phyloP scores from a whole-genome alignment of 2,113 vertebrate genomes.

The Elephas maximus region DNA sequence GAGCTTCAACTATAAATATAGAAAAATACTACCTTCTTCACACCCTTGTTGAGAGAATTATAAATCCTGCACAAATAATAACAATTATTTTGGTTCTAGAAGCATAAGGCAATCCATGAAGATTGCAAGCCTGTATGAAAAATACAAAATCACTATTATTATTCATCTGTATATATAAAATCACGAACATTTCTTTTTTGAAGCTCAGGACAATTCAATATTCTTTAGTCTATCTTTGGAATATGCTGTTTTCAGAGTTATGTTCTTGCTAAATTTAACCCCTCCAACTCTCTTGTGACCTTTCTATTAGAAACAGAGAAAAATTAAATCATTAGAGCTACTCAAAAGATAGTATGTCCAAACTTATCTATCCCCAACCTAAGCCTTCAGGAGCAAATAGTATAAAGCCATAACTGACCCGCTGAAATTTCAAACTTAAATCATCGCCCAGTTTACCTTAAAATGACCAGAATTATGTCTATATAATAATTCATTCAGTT shows the following conservation, averaged over 20 bases:
- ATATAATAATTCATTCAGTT: slow-evolving; percentile 52
- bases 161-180: neutral
- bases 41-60: neutral
- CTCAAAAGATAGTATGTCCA: slow-evolving; percentile 48
- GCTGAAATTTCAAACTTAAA: slow-evolving; percentile 66
- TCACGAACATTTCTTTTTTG: neutral
- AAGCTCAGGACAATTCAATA: neutral
- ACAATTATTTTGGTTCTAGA: neutral
- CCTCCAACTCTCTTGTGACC: neutral
- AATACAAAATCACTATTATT: neutral
- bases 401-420: slow-evolving; percentile 65
- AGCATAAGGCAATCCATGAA: neutral
- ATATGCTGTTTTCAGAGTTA: neutral
- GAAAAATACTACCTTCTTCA: neutral
- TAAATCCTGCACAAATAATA: neutral
- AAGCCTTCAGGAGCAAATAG: neutral
- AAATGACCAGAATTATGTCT: slow-evolving; percentile 67
- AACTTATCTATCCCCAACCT: slow-evolving; percentile 20
- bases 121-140: neutral
- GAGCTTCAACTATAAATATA: neutral
- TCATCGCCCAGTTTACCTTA: slow-evolving; percentile 49
- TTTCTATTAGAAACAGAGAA: neutral
- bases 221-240: neutral
- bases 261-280: neutral
- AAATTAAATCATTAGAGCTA: slow-evolving; percentile 22